Conservation (phyloP, 37 sponge, comb jelly and placozoan species). For the Lycopodina hypogea region DNA sequence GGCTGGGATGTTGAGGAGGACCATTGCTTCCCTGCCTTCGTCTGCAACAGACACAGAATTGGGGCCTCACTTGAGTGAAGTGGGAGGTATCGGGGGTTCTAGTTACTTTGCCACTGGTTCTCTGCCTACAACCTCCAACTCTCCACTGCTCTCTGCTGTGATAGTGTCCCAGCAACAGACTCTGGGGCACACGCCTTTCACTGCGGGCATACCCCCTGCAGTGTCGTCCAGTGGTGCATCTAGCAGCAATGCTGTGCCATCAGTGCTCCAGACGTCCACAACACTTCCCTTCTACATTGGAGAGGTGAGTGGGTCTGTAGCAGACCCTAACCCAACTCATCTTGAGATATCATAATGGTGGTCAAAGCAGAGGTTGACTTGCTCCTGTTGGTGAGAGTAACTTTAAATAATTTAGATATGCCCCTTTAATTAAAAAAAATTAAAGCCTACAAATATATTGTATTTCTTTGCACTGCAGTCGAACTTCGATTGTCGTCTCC, state of each 20-base stretch:
- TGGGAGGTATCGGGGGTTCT: neutral
- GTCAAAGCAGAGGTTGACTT: too few species aligned
- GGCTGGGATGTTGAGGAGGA: neutral
- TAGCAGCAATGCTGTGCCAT: neutral
- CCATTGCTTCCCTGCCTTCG: neutral
- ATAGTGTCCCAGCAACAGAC: conserved; percentile 20
- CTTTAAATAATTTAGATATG: too few species aligned
- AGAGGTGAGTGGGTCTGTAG: conserved; percentile 34
- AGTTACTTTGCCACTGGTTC: neutral
- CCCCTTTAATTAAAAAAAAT: too few species aligned
- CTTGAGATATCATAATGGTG: too few species aligned
- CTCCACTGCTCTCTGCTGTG: neutral
- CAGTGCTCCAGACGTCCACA: conserved; percentile 5
- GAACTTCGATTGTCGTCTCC: too few species aligned
- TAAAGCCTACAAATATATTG: too few species aligned
- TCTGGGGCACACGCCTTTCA: conserved; percentile 5
- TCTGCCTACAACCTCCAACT: neutral
- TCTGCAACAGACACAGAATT: neutral
- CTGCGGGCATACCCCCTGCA: conserved; percentile 19
- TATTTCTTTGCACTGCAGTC: too few species aligned
- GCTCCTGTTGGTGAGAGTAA: too few species aligned
- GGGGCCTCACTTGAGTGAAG: neutral
- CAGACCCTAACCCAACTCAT: too few species aligned
- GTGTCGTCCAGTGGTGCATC: conserved; percentile 15
- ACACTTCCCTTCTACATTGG: neutral